phyloP scores from a whole-genome alignment of 1,140 invertebrate species.

The Olivierus martensii region DNA sequence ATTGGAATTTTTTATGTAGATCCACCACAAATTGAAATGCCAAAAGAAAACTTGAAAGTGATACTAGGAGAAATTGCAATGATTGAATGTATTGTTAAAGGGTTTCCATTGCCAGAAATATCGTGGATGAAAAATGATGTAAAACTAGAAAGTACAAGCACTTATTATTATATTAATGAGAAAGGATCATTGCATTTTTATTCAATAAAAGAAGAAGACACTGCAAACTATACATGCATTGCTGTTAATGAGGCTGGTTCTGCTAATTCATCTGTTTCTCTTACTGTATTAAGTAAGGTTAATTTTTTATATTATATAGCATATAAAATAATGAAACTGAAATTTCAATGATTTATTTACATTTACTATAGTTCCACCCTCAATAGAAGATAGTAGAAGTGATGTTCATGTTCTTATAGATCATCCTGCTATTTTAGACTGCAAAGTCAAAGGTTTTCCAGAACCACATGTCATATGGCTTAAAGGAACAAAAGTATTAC shows the following conservation, averaged over 20 bases:
- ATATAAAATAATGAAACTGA: no score
- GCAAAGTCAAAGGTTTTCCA: slow-evolving; percentile 29
- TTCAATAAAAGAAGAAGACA: slow-evolving; percentile 14
- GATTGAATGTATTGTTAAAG: slow-evolving; percentile 2
- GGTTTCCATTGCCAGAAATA: slow-evolving; percentile 6
- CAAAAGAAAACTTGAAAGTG: not conserved
- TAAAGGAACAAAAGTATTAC: slow-evolving; percentile 17
- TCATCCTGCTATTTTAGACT: slow-evolving; percentile 25
- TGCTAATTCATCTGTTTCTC: not conserved
- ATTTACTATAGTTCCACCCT: no score
- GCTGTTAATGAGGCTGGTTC: slow-evolving; percentile 23
- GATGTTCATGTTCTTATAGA: slow-evolving; percentile 15
- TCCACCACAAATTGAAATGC: slow-evolving; percentile 6
- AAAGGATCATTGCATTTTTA: slow-evolving; percentile 1
- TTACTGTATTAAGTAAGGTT: no score
- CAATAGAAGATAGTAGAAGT: no score
- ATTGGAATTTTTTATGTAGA: slow-evolving; percentile 1
- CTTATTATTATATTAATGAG: not conserved
- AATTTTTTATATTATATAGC: no score
- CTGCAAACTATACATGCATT: slow-evolving; percentile 23
- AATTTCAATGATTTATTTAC: no score
- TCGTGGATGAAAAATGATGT: slow-evolving; percentile 10
- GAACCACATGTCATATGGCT: slow-evolving; percentile 31
- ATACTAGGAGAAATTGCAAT: not conserved
- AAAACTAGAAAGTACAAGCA: not conserved